phyloP scores from a whole-genome alignment of 2,888 invertebrate species.

The Automeris io region DNA sequence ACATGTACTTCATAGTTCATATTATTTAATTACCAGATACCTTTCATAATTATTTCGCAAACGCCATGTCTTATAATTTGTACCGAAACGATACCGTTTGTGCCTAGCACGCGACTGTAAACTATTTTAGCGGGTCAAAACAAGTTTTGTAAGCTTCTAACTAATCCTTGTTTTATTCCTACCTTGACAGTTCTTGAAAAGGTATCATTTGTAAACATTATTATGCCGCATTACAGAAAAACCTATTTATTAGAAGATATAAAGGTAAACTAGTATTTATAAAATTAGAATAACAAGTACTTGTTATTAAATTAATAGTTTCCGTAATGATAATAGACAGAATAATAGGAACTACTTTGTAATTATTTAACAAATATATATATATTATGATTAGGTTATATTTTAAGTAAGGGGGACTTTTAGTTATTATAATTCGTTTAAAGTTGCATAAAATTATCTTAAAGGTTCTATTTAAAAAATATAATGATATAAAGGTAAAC shows the following conservation, averaged over 20 bases:
- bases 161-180: neutral
- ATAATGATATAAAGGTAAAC: no score
- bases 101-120: constrained; percentile 52
- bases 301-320: neutral
- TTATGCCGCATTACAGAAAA: no score
- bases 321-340: neutral
- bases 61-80: constrained; percentile 16
- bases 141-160: constrained; percentile 15
- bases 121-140: constrained; percentile 46
- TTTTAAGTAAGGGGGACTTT: no score
- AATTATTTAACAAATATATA: no score
- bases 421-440: no score
- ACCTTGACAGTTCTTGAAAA: constrained; percentile 5
- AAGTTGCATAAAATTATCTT: no score
- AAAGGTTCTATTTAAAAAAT: no score
- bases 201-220: no score
- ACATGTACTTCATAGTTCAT: no score
- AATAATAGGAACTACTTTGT: neutral
- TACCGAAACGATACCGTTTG: constrained; percentile 17
- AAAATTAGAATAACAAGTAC: neutral
- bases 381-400: no score
- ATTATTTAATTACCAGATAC: no score
- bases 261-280: neutral
- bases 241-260: neutral
- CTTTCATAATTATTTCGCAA: neutral